Conservation (phyloP, 2,797 vertebrate genomes). For the Iguana delicatissima region DNA sequence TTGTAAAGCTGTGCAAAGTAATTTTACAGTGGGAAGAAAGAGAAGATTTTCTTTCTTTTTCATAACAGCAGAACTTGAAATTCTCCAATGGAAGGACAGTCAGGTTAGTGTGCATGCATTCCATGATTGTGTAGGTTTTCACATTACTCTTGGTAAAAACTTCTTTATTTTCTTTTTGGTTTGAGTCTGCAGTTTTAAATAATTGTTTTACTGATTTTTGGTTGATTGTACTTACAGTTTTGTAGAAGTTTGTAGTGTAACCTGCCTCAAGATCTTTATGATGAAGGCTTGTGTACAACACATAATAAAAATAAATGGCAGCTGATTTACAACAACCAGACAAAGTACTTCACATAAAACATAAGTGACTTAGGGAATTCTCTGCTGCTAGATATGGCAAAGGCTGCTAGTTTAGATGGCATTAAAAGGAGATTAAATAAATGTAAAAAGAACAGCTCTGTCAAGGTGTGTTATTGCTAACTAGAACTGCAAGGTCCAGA, state of each 20-base stretch:
- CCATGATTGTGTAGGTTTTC: neutral
- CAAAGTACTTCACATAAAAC: neutral
- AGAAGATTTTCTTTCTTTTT: neutral
- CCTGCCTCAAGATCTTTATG: neutral
- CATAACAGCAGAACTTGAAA: neutral
- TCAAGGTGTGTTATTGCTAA: no score
- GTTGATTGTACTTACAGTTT: neutral
- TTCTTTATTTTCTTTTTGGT: neutral
- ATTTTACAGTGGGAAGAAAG: neutral
- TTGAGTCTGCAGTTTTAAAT: neutral
- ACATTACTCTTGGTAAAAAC: neutral
- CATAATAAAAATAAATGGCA: neutral
- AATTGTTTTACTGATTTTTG: neutral
- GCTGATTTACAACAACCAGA: neutral
- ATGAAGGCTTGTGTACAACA: neutral
- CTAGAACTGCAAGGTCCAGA: no score
- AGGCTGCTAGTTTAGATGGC: neutral
- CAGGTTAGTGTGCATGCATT: neutral
- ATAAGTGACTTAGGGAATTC: neutral
- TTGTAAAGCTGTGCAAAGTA: no score
- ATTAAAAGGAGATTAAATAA: no score
- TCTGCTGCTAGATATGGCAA: neutral
- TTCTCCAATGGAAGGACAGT: neutral
- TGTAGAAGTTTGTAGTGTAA: neutral
- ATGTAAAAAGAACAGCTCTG: no score